These are phyloP conservation scores for Lytechinus variegatus DNA, from an alignment of 35 echinoderm and acorn worm species.

Conservation along the genomic window DNA sequence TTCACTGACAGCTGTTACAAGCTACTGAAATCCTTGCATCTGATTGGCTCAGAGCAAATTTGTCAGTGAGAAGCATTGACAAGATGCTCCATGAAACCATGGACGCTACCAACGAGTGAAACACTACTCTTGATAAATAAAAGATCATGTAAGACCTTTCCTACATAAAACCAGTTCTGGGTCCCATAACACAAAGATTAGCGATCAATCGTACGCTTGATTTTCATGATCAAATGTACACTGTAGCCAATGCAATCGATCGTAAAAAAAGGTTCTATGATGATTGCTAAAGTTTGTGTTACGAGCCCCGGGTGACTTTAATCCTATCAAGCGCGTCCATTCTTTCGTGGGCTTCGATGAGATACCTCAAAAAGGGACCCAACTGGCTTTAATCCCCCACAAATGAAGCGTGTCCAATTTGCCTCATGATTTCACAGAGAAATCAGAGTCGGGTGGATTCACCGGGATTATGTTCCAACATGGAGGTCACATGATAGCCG, in stretches of 20 bases:
- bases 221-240: too few relatives aligned
- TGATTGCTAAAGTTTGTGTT: too few relatives aligned
- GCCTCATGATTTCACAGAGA: background rate
- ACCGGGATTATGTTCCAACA: background rate
- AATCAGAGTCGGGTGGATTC: background rate
- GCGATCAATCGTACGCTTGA: too few relatives aligned
- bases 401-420: slow-evolving; percentile 4
- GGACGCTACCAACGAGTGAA: too few relatives aligned
- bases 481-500: background rate
- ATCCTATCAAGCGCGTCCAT: background rate
- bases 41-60: too few relatives aligned
- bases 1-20: too few relatives aligned
- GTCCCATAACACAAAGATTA: too few relatives aligned
- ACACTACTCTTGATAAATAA: background rate
- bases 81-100: too few relatives aligned
- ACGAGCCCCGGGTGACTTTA: background rate
- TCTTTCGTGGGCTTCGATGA: background rate
- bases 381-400: background rate
- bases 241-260: too few relatives aligned
- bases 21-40: too few relatives aligned
- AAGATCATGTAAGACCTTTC: background rate
- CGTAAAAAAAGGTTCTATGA: too few relatives aligned
- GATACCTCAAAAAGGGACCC: background rate
- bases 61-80: too few relatives aligned
- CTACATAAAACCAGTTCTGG: background rate